Base-by-base conservation (phyloP, 2,797 vertebrate genomes). In the Coluber constrictor region DNA sequence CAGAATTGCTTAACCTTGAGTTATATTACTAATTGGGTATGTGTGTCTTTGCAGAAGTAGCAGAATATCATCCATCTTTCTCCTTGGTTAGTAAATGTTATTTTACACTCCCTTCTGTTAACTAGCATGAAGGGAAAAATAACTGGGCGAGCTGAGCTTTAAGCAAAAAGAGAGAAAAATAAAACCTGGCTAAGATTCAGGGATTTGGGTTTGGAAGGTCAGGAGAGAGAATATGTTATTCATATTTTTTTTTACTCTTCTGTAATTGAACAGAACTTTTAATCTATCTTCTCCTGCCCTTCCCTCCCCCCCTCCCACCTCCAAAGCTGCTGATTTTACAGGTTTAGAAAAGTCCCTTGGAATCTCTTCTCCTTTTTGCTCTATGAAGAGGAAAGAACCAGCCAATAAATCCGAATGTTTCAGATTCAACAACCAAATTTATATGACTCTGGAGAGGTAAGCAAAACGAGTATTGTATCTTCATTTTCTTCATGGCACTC, bases 401-500 rank as follows among this genome's bases (percentile, higher is more conserved):
- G 94, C 90, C 95, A 92, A 94, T 60, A 92, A 89, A 96, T 87
- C 29, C 9, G 86, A 95, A 94, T 93, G 92, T 93, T 93, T 95
- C 95, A 93, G 91, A 96, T 87, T 95, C 94, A 94, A 93, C 60
- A 91, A 95, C 88, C 93, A 93, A 88, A 95, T 94, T 92, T 92
- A 89, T 92, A 90, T 60, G 90, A 91, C 94, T 95, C 61, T 92
- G 74, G 93, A 96, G 93, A 95, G 74, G 93, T 91, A 95, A 93
- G 94, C 87, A 86, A 95, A 96, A 94, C 93, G 94, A 60, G 51
- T 59, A 92, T 55, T 91, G 94, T 87, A 79, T 95, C 96, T 96
- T 96, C 95, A 94, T 96, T 96, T 96, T 95, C 90, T 96, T 94
- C 88, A 90, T 60, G 89, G 93, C 87, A 90, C 95, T 95, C 96